Percentiles rank a stretch among this genome's conserved stretches.
phyloP scores from a whole-genome alignment of 2,888 invertebrate species.

The Antheraea assamensis region DNA sequence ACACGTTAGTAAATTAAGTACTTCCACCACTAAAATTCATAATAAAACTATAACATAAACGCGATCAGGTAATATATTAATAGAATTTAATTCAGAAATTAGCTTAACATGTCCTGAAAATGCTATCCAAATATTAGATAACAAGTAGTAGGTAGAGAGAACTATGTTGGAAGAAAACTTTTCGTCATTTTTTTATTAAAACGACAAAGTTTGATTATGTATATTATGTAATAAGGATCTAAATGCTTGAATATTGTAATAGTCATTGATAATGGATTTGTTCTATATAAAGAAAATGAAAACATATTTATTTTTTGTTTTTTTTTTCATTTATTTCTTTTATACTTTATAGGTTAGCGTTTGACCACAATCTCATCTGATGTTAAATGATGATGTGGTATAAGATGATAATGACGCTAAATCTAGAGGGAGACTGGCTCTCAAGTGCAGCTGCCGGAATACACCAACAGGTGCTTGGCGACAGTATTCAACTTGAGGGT shows the following conservation, averaged over 20 bases:
- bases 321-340: too few species aligned
- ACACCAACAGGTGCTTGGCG: too few species aligned
- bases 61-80: background rate
- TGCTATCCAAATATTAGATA: background rate
- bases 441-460: too few species aligned
- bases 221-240: slow-evolving; percentile 27
- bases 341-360: too few species aligned
- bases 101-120: background rate
- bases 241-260: slow-evolving; percentile 29
- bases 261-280: slow-evolving; percentile 38
- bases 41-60: too few species aligned
- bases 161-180: slow-evolving; percentile 30
- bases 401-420: too few species aligned
- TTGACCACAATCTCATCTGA: too few species aligned
- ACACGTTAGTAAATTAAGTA: too few species aligned
- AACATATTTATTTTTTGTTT: slow-evolving; percentile 30
- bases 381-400: too few species aligned
- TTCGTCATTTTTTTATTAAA: slow-evolving; percentile 71
- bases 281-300: slow-evolving; percentile 40
- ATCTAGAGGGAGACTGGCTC: too few species aligned
- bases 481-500: too few species aligned
- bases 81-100: background rate
- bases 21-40: too few species aligned
- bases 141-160: background rate
- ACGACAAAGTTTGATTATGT: slow-evolving; percentile 63